Evolutionary conservation across 2,888 invertebrate genomes (phyloP).

Genomic region (Temnothorax rugatulus): DNA sequence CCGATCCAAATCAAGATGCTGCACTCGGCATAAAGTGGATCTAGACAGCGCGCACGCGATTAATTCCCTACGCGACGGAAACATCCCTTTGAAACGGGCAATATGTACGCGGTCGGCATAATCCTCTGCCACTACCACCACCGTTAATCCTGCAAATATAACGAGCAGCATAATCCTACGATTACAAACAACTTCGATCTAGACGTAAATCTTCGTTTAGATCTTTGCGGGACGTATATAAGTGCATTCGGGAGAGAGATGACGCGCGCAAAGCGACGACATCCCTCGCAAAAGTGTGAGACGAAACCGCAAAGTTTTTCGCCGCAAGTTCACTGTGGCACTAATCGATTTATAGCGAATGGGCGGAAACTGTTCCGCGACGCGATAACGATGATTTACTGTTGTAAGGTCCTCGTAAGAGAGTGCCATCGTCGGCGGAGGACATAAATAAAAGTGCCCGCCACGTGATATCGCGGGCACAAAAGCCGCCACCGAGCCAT

Average conservation of each 20-base stretch:
- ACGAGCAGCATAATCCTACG: slow-evolving; percentile 17
- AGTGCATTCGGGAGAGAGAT: not conserved
- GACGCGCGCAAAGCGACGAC: not conserved
- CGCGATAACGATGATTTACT: slow-evolving; percentile 71
- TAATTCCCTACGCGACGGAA: slow-evolving; percentile 12
- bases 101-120: not conserved
- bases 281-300: not conserved
- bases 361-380: slow-evolving; percentile 53
- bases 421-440: slow-evolving; percentile 29
- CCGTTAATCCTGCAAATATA: slow-evolving; percentile 15
- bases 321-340: slow-evolving; percentile 1
- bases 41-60: not conserved
- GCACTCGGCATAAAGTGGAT: slow-evolving; percentile 26
- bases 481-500: slow-evolving; percentile 50
- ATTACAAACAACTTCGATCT: slow-evolving; percentile 8
- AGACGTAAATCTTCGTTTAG: not conserved
- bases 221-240: not conserved
- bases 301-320: slow-evolving; percentile 26
- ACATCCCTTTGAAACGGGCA: not conserved
- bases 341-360: slow-evolving; percentile 67
- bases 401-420: slow-evolving; percentile 52
- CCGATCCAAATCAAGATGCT: slow-evolving; percentile 35
- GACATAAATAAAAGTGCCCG: slow-evolving; percentile 60
- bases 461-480: slow-evolving; percentile 58
- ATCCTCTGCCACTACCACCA: not conserved